Percentiles rank a stretch among this genome's conserved stretches.
These are phyloP conservation scores for Zaprionus gabonicus DNA, from an alignment of 1,140 invertebrate species.

Conservation along the genomic window DNA sequence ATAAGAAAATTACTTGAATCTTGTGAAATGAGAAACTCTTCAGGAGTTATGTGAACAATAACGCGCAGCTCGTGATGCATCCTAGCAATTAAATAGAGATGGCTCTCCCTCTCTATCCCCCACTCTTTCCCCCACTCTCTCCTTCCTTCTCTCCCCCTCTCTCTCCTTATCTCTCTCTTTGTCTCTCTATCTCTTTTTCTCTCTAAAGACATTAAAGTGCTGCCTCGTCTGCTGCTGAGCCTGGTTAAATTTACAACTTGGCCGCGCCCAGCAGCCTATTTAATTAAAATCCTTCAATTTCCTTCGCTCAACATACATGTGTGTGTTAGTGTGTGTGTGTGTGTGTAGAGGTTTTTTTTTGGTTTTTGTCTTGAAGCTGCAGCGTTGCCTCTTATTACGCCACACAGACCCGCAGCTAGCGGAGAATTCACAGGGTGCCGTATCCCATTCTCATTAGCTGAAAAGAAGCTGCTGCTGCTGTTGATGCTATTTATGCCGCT, in stretches of 20 bases:
- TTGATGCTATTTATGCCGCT: conserved; percentile 43
- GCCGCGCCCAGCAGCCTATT: conserved; percentile 59
- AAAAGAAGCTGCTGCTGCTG: conserved; percentile 71
- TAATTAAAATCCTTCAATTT: conserved; percentile 81
- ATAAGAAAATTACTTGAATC: not conserved
- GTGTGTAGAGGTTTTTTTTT: conserved; percentile 3
- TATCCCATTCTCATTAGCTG: conserved; percentile 71
- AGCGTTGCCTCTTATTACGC: conserved; percentile 43
- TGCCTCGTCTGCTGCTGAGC: not conserved
- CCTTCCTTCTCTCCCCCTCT: not conserved
- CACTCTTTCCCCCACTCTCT: no score
- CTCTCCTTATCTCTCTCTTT: not conserved
- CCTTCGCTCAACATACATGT: conserved; percentile 20
- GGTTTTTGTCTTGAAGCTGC: not conserved
- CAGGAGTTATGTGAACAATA: conserved; percentile 46
- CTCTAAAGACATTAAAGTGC: conserved; percentile 7
- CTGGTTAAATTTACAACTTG: conserved; percentile 45
- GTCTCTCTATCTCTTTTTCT: no score
- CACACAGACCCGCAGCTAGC: conserved; percentile 42
- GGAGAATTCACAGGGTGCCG: not conserved
- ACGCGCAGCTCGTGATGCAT: conserved; percentile 42
- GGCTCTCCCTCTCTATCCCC: no score
- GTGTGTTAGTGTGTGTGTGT: conserved; percentile 2
- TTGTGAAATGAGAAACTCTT: conserved; percentile 28
- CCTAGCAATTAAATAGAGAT: conserved; percentile 40